These are phyloP conservation scores for Apodemia duryi DNA, from an alignment of 2,888 invertebrate species.

Conservation along the genomic window DNA sequence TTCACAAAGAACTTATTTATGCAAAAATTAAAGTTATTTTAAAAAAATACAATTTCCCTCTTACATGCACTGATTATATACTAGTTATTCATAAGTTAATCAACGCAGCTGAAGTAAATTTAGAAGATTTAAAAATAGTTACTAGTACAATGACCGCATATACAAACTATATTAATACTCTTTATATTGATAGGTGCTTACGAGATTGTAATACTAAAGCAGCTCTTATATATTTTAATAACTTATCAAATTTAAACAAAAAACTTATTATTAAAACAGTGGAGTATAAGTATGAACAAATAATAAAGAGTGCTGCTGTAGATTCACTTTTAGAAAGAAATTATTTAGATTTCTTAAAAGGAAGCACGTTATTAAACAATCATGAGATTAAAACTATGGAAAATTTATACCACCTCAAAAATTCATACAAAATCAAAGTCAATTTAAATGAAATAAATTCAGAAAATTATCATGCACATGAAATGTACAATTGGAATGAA, in stretches of 20 bases:
- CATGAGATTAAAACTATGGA: slow-evolving; percentile 51
- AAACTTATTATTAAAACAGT: slow-evolving; percentile 51
- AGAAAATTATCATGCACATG: slow-evolving; percentile 43
- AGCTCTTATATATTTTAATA: slow-evolving; percentile 57
- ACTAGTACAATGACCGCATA: slow-evolving; percentile 51
- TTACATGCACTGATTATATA: slow-evolving; percentile 58
- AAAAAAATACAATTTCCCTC: slow-evolving; percentile 68
- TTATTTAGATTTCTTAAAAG: slow-evolving; percentile 70
- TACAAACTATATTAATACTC: slow-evolving; percentile 51
- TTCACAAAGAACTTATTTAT: slow-evolving; percentile 64
- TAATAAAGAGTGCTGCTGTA: slow-evolving; percentile 44
- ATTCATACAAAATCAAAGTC: slow-evolving; percentile 51
- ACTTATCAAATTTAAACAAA: slow-evolving; percentile 47
- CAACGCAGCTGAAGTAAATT: slow-evolving; percentile 46
- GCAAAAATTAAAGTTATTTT: slow-evolving; percentile 67
- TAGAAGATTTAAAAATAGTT: slow-evolving; percentile 58
- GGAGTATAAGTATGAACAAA: slow-evolving; percentile 61
- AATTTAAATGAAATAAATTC: slow-evolving; percentile 52
- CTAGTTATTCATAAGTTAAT: slow-evolving; percentile 62
- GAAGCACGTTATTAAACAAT: slow-evolving; percentile 47
- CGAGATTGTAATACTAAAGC: slow-evolving; percentile 56
- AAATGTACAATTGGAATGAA: slow-evolving; percentile 41
- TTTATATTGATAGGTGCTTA: slow-evolving; percentile 63
- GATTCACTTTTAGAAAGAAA: slow-evolving; percentile 55
- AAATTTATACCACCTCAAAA: slow-evolving; percentile 63